Conservation (phyloP, 2,113 vertebrate species). For the Dendrocopos noguchii region DNA sequence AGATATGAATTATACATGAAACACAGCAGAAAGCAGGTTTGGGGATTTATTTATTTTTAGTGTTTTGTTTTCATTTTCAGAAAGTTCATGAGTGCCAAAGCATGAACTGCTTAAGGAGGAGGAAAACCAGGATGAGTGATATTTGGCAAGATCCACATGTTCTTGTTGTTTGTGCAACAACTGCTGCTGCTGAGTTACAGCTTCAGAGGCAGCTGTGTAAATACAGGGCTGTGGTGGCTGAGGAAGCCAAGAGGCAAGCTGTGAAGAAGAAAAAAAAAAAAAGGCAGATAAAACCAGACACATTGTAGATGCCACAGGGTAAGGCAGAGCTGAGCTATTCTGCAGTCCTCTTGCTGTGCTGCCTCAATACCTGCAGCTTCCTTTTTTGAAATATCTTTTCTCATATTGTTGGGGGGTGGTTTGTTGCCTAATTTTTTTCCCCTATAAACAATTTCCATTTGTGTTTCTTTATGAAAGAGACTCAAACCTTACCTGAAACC, state of each 20-base stretch:
- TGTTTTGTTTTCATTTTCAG: conserved; percentile 46
- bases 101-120: conserved; percentile 23
- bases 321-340: neutral
- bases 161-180: conserved; percentile 59
- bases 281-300: neutral
- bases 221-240: conserved; percentile 5
- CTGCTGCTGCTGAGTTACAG: conserved; percentile 49
- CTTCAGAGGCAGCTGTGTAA: conserved; percentile 61
- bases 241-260: conserved; percentile 33
- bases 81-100: conserved; percentile 34
- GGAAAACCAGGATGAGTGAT: conserved; percentile 38
- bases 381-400: neutral
- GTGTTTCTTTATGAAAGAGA: neutral
- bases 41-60: no score
- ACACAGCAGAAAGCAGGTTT: neutral
- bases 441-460: neutral
- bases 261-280: neutral
- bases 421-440: neutral
- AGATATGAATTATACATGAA: conserved; percentile 52
- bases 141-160: conserved; percentile 64
- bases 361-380: neutral
- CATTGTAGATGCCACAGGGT: neutral
- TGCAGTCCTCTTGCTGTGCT: neutral
- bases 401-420: neutral
- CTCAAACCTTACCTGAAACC: neutral